These are phyloP conservation scores for Mesorhabditis sp. DNA, from an alignment of 2,888 invertebrate species.

Conservation along the genomic window DNA sequence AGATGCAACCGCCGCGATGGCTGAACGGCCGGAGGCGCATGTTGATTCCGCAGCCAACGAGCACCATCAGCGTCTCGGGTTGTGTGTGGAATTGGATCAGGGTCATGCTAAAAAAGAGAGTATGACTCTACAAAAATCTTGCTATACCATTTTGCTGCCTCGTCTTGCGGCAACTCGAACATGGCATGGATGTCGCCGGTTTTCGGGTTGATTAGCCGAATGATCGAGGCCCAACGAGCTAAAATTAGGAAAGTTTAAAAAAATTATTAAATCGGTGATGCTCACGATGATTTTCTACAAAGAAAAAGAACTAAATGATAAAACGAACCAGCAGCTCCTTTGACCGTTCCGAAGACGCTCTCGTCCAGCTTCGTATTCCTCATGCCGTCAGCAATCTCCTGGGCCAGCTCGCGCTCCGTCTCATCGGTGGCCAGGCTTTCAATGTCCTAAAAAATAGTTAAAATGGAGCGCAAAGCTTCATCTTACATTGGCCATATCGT, in stretches of 20 bases:
- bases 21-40: slow-evolving; percentile 75
- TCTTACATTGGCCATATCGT: slow-evolving; percentile 84
- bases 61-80: slow-evolving; percentile 68
- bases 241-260: slow-evolving; percentile 47
- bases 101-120: slow-evolving; percentile 61
- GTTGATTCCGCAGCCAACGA: slow-evolving; percentile 88
- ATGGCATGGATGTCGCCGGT: slow-evolving; percentile 74
- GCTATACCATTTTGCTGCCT: slow-evolving; percentile 79
- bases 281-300: background rate
- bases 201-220: slow-evolving; percentile 82
- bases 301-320: background rate
- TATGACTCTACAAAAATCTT: slow-evolving; percentile 8
- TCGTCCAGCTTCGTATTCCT: slow-evolving; percentile 90
- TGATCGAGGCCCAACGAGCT: slow-evolving; percentile 82
- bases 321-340: slow-evolving; percentile 70
- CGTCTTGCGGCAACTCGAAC: slow-evolving; percentile 85
- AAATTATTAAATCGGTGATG: background rate
- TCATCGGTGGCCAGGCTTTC: slow-evolving; percentile 85
- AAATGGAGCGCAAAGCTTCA: background rate
- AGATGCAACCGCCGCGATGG: slow-evolving; percentile 50
- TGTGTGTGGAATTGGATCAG: slow-evolving; percentile 75
- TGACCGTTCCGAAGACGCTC: slow-evolving; percentile 84
- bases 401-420: slow-evolving; percentile 86
- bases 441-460: slow-evolving; percentile 71
- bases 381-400: slow-evolving; percentile 94